A percentile compares a stretch with the other conserved stretches of the same genome.
Evolutionary conservation across 2,113 vertebrate genomes (phyloP).

Genomic region (Dromaius novaehollandiae): DNA sequence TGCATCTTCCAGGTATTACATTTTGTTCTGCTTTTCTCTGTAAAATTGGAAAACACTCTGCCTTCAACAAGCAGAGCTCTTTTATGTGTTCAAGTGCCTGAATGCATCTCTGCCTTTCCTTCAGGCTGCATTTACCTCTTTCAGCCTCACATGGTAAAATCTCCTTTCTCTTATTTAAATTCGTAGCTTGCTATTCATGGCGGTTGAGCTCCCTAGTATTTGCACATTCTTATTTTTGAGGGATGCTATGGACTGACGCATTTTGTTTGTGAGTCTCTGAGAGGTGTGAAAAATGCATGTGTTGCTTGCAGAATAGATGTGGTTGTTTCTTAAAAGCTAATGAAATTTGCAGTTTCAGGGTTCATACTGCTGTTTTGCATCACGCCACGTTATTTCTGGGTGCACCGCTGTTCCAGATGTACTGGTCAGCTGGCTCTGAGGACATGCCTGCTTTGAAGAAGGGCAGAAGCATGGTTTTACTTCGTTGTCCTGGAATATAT

Average conservation of each 20-base stretch:
- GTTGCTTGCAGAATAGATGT: not conserved
- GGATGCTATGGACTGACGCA: not conserved
- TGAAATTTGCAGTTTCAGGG: not conserved
- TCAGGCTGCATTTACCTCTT: not conserved
- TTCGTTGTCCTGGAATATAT: not conserved
- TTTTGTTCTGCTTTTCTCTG: not conserved
- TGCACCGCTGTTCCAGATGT: not conserved
- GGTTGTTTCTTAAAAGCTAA: not conserved
- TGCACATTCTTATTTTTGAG: not conserved
- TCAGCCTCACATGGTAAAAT: not conserved
- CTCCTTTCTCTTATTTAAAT: not conserved
- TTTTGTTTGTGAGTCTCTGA: not conserved
- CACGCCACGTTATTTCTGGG: not conserved
- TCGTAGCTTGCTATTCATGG: not conserved
- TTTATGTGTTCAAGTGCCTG: not conserved
- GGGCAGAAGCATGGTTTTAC: not conserved
- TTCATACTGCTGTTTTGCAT: not conserved
- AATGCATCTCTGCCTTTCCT: not conserved
- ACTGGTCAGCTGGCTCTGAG: not conserved
- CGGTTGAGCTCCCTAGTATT: not conserved
- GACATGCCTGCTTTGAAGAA: not conserved
- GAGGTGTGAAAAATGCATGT: not conserved
- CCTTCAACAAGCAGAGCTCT: not conserved
- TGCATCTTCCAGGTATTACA: not conserved
- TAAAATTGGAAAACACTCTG: not conserved